Conservation (phyloP, 1,140 invertebrate species). For the Drosophila serrata region DNA sequence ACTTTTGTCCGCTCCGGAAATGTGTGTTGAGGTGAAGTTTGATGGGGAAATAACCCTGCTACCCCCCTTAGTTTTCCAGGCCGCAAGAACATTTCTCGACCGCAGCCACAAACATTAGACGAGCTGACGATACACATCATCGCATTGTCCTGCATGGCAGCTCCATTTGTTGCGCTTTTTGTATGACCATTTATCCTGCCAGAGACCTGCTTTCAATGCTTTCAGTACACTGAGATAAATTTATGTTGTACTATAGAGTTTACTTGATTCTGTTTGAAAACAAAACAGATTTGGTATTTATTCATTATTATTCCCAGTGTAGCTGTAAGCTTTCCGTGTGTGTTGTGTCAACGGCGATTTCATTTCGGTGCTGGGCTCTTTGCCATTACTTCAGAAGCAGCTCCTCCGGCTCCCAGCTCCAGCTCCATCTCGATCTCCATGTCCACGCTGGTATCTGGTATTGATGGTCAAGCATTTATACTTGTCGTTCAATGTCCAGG, state of each 20-base stretch:
- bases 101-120: slow-evolving; percentile 68
- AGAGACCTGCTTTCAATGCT: slow-evolving; percentile 2
- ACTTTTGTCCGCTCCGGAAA: slow-evolving; percentile 48
- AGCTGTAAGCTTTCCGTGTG: slow-evolving; percentile 26
- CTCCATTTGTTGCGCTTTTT: slow-evolving; percentile 59
- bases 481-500: slow-evolving; percentile 70
- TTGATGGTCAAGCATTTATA: slow-evolving; percentile 75
- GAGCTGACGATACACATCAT: slow-evolving; percentile 58
- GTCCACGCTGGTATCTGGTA: slow-evolving; percentile 53
- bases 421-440: slow-evolving; percentile 13
- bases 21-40: slow-evolving; percentile 30
- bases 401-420: slow-evolving; percentile 5
- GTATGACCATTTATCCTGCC: slow-evolving; percentile 52
- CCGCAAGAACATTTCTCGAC: slow-evolving; percentile 54
- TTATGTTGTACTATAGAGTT: too few species aligned
- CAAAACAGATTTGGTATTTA: background rate
- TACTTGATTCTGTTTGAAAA: background rate
- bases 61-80: slow-evolving; percentile 17
- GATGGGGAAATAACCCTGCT: slow-evolving; percentile 13
- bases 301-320: background rate
- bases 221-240: slow-evolving; percentile 1
- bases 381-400: slow-evolving; percentile 16
- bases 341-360: slow-evolving; percentile 59
- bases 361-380: slow-evolving; percentile 47
- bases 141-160: slow-evolving; percentile 40